A percentile compares a stretch with the other conserved stretches of the same genome.
phyloP scores from a whole-genome alignment of 2,113 vertebrate species.

The Gymnogyps californianus region DNA sequence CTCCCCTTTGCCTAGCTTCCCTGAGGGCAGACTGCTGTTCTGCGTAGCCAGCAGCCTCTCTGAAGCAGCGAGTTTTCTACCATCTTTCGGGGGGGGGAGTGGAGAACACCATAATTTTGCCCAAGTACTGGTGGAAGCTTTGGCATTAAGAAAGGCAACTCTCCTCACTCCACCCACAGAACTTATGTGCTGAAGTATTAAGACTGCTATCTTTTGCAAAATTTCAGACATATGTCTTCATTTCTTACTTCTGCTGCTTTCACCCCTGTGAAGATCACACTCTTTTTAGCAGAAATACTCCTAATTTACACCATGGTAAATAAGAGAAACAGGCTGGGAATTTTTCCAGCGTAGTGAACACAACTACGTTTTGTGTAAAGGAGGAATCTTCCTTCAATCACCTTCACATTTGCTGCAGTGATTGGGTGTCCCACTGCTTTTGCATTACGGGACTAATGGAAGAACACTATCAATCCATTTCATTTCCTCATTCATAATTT shows the following conservation, averaged over 20 bases:
- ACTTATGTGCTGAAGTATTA: background rate
- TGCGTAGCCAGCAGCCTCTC: background rate
- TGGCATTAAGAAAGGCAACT: background rate
- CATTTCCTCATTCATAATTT: background rate
- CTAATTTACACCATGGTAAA: background rate
- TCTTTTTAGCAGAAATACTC: background rate
- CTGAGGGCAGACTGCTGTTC: background rate
- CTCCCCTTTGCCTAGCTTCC: background rate
- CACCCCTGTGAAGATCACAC: background rate
- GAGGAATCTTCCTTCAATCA: background rate
- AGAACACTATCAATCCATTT: background rate
- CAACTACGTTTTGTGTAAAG: background rate
- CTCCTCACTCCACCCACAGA: conserved; percentile 1
- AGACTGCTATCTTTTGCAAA: background rate
- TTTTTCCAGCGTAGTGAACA: background rate
- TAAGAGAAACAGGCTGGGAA: background rate
- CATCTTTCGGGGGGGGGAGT: background rate
- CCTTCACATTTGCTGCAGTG: background rate
- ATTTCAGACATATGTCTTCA: background rate
- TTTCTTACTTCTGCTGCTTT: background rate
- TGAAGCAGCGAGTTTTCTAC: background rate
- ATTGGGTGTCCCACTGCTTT: background rate
- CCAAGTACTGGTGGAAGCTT: background rate
- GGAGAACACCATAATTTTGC: background rate
- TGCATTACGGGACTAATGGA: background rate